Percentiles rank a stretch among this genome's conserved stretches.
These are phyloP conservation scores for Drosophila murphyi DNA, from an alignment of 1,140 invertebrate species.

Conservation along the genomic window DNA sequence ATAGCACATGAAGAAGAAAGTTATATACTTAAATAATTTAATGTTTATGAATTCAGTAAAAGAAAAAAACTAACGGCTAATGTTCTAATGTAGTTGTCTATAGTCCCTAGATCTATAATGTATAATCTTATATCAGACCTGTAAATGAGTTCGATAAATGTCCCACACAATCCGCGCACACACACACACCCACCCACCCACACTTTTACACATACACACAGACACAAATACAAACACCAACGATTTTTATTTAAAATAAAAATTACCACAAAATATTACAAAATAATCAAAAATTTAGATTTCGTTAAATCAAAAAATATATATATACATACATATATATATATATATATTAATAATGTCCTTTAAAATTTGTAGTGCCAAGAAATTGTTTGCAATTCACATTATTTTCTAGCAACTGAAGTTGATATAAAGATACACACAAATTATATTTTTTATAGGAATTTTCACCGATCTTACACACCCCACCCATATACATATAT, in stretches of 20 bases:
- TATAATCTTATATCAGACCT: conserved; percentile 56
- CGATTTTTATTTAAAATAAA: conserved; percentile 73
- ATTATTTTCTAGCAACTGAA: conserved; percentile 57
- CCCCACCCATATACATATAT: conserved; percentile 29
- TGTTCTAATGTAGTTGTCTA: conserved; percentile 65
- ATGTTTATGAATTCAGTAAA: conserved; percentile 62
- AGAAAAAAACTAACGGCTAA: conserved; percentile 48
- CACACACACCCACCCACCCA: conserved; percentile 7
- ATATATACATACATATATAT: too few relatives aligned
- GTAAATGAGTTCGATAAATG: conserved; percentile 44
- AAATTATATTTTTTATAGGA: conserved; percentile 79
- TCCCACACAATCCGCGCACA: conserved; percentile 25
- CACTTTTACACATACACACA: conserved; percentile 5
- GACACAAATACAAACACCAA: conserved; percentile 14
- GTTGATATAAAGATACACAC: conserved; percentile 28
- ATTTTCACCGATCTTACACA: conserved; percentile 55
- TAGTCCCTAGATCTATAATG: conserved; percentile 47
- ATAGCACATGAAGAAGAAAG: conserved; percentile 46
- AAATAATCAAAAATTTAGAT: conserved; percentile 48
- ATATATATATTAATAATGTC: neutral
- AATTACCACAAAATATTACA: conserved; percentile 58
- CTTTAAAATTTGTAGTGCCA: conserved; percentile 61
- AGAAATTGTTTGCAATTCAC: conserved; percentile 61
- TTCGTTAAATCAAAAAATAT: conserved; percentile 22
- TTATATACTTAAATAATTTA: conserved; percentile 76